Base-by-base conservation (phyloP, 2,113 vertebrate genomes). In the Carollia perspicillata region DNA sequence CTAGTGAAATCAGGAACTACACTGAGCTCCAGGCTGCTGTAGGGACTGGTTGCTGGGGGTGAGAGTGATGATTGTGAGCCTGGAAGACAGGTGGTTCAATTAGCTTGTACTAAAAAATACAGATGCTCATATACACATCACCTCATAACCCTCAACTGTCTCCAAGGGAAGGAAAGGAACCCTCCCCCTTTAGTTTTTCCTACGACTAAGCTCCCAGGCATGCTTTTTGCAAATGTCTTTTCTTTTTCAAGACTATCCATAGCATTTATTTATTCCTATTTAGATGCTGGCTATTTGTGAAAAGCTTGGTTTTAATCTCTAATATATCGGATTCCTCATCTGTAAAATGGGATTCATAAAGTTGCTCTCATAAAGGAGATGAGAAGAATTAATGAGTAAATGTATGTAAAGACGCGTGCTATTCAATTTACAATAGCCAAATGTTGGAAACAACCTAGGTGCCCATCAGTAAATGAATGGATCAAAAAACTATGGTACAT, bases 21-120 rank as follows among this genome's bases (percentile, higher is more conserved):
- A 86, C 35, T 60, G 84, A 60, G 63, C 47, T 92, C 90, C 22
- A 22, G 88, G 79, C 78, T 95, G 69, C 75, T 92, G 6, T 53
- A 89, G 89, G 66, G 86, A 93, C 79, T 68, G 35, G 35, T 35
- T 55, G 81, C 49, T 49, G 51, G 33, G 49, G 22, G 1, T 16
- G 44, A n/a, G 44, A 28, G 47, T 8, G 14, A 23, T 35, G 83
- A 40, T 8, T 53, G 51, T 6, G 72, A 40, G 68, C 44, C 35
- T 83, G 58, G 60, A 93, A 95, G 83, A 93, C 90, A 96, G 95
- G 94, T 75, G 71, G 93, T 26, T 65, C 77, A 78, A 78, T 95
- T 78, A 94, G 80, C 90, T 88, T 95, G 74, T 78, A 77, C 84
- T 77, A 68, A 92, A 97, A 94, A 94, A 78, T 81, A 79, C 65